Percentiles rank a stretch among this genome's conserved stretches.
Evolutionary conservation across 2,113 vertebrate species (phyloP).

Genomic region (Oxygymnocypris stewartii): DNA sequence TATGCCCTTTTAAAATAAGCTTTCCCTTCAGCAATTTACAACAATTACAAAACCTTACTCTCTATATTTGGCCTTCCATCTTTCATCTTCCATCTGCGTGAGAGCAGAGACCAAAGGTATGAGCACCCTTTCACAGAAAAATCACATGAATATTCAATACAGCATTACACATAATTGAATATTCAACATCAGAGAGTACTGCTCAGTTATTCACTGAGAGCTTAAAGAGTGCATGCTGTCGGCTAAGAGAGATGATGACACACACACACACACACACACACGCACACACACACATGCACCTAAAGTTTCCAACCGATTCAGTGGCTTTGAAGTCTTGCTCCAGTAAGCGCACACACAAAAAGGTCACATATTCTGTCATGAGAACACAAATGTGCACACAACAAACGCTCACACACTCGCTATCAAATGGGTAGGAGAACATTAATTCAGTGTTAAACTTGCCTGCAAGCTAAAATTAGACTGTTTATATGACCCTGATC

Average conservation of each 20-base stretch:
- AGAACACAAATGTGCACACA: conserved; percentile 31
- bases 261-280: not conserved
- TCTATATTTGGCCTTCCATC: conserved; percentile 6
- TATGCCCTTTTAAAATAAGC: not conserved
- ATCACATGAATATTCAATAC: conserved; percentile 47
- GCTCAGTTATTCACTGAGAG: conserved; percentile 45
- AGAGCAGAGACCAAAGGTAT: conserved; percentile 19
- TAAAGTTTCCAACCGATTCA: conserved; percentile 38
- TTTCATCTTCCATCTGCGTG: conserved; percentile 16
- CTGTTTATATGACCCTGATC: conserved; percentile 24
- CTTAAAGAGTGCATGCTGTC: conserved; percentile 43
- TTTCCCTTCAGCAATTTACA: not conserved
- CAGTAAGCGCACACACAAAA: conserved; percentile 25
- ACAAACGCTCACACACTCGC: conserved; percentile 23
- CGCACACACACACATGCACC: not conserved
- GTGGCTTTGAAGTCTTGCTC: conserved; percentile 38
- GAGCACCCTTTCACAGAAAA: conserved; percentile 40
- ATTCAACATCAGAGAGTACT: conserved; percentile 46
- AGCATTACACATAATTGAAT: conserved; percentile 42
- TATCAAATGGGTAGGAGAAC: conserved; percentile 15
- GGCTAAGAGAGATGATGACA: not conserved
- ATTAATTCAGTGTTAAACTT: conserved; percentile 39
- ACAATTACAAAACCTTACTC: not conserved
- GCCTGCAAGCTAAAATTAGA: conserved; percentile 33
- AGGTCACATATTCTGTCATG: conserved; percentile 21